phyloP scores from a whole-genome alignment of 2,113 vertebrate genomes.

The Pipra filicauda region DNA sequence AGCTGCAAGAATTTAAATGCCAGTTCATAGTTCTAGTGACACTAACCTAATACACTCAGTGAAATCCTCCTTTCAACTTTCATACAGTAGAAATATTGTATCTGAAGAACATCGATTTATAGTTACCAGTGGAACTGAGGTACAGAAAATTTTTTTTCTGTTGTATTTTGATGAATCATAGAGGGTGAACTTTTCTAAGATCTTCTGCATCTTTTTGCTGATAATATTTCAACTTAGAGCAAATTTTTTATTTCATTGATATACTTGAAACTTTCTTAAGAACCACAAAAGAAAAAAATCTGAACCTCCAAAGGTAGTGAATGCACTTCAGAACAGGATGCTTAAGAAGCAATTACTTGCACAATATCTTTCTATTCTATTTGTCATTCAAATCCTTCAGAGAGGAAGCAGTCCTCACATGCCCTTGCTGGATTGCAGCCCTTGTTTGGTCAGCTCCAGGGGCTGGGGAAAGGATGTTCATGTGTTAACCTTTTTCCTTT shows the following conservation, averaged over 20 bases:
- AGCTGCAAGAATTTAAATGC: background rate
- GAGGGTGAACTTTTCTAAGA: background rate
- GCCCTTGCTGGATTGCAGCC: background rate
- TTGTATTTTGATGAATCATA: background rate
- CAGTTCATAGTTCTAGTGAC: background rate
- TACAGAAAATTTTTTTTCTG: background rate
- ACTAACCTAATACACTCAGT: background rate
- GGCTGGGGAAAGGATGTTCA: background rate
- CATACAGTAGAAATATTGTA: background rate
- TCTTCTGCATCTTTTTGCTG: background rate
- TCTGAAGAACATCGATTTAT: background rate
- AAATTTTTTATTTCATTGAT: background rate
- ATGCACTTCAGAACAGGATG: background rate
- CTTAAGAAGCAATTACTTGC: background rate
- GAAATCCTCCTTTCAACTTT: background rate
- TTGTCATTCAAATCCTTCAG: background rate
- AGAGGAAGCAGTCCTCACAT: background rate
- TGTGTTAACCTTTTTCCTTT: background rate
- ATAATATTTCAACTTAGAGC: background rate
- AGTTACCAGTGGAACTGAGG: background rate
- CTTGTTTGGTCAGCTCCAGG: background rate
- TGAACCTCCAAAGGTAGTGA: background rate
- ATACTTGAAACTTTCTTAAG: background rate
- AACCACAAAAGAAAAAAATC: background rate
- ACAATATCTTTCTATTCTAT: background rate